Percentiles rank a stretch among this genome's conserved stretches.
Conservation (phyloP, 1,140 invertebrate species). For the Lutraria rhynchaena region DNA sequence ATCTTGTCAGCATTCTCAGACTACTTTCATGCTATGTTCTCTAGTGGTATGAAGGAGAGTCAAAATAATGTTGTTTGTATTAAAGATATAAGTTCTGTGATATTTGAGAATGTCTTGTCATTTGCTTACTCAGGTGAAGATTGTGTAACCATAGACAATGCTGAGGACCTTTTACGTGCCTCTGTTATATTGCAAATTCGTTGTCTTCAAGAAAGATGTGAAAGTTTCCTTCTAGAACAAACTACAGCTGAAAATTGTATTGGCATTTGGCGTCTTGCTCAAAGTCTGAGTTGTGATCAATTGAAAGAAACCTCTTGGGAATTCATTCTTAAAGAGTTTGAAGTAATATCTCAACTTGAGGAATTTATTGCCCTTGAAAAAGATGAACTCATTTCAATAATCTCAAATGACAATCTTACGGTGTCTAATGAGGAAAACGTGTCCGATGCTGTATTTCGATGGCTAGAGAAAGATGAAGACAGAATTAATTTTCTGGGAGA, state of each 20-base stretch:
- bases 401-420: constrained; percentile 66
- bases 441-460: constrained; percentile 63
- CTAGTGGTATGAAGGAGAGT: constrained; percentile 72
- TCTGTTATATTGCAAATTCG: constrained; percentile 67
- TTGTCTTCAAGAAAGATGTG: constrained; percentile 67
- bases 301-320: constrained; percentile 66
- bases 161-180: constrained; percentile 66
- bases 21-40: constrained; percentile 72
- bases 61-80: constrained; percentile 69
- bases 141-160: constrained; percentile 66
- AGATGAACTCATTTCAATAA: constrained; percentile 67
- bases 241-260: constrained; percentile 66
- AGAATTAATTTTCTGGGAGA: constrained; percentile 58
- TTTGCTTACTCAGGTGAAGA: constrained; percentile 71
- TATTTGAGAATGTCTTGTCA: constrained; percentile 68
- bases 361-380: constrained; percentile 64
- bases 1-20: constrained; percentile 67
- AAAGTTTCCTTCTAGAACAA: constrained; percentile 67
- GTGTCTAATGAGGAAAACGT: constrained; percentile 69
- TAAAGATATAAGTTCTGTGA: constrained; percentile 65
- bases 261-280: constrained; percentile 64
- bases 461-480: constrained; percentile 66
- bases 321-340: constrained; percentile 69
- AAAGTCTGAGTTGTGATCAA: constrained; percentile 64
- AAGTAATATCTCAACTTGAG: constrained; percentile 65